Percentiles rank a stretch among this genome's conserved stretches.
Evolutionary conservation across 2,797 vertebrate genomes (phyloP).

Genomic region (Urocyon cinereoargenteus): DNA sequence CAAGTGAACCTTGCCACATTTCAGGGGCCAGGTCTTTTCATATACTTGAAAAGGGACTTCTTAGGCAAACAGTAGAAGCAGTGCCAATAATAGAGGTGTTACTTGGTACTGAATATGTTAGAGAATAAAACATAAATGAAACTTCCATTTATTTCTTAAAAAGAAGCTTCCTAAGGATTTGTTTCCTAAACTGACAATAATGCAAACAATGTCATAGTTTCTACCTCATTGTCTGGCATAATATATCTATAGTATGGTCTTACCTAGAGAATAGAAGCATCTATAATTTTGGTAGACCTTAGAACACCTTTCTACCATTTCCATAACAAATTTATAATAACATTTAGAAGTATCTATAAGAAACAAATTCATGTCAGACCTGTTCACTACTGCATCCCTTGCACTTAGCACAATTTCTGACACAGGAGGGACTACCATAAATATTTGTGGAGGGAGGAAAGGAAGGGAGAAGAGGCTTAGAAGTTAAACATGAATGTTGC

Average conservation of each 20-base stretch:
- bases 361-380: not conserved
- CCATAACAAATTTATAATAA: not conserved
- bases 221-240: not conserved
- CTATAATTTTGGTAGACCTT: not conserved
- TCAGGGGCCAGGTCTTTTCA: not conserved
- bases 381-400: not conserved
- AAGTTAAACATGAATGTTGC: not conserved
- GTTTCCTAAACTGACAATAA: not conserved
- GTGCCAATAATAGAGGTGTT: not conserved
- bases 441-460: not conserved
- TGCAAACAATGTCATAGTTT: not conserved
- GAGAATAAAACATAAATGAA: not conserved
- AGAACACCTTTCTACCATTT: not conserved
- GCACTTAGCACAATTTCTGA: not conserved
- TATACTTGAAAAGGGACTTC: not conserved
- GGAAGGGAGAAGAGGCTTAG: not conserved
- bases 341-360: not conserved
- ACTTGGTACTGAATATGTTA: not conserved
- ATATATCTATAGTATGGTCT: not conserved
- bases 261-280: not conserved
- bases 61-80: not conserved
- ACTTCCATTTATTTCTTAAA: not conserved
- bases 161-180: not conserved
- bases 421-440: not conserved
- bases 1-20: not conserved